Evolutionary conservation across 1,140 invertebrate species (phyloP).

Genomic region (Hesperophylax magnus): DNA sequence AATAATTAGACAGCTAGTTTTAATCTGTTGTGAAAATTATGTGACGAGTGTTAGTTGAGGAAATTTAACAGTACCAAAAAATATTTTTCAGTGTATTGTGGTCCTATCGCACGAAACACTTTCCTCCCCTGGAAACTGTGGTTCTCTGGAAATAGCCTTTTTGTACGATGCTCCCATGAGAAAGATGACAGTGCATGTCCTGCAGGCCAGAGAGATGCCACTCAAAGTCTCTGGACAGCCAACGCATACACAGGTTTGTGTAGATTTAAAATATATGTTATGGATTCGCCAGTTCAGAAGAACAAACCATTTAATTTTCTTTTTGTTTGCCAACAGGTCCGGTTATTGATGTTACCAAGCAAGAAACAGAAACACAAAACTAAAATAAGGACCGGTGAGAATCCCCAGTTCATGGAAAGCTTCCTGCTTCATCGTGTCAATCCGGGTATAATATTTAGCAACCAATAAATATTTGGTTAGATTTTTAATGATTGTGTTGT

Average conservation of each 20-base stretch:
- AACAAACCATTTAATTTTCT: too few relatives aligned
- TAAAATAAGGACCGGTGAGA: conserved; percentile 88
- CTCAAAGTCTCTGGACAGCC: conserved; percentile 80
- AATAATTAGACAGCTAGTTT: too few relatives aligned
- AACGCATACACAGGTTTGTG: conserved; percentile 81
- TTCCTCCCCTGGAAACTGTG: conserved; percentile 46
- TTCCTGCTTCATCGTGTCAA: conserved; percentile 93
- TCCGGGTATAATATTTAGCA: conserved; percentile 75
- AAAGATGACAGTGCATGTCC: conserved; percentile 91
- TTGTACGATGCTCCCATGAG: conserved; percentile 90
- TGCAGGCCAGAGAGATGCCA: conserved; percentile 89
- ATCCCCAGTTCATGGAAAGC: conserved; percentile 93
- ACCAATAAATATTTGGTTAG: too few relatives aligned
- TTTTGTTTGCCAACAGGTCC: too few relatives aligned
- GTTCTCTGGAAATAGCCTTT: conserved; percentile 84
- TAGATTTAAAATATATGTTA: background rate
- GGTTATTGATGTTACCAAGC: conserved; percentile 85
- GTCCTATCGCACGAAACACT: conserved; percentile 52
- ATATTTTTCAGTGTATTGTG: conserved; percentile 51
- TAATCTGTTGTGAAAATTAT: too few relatives aligned
- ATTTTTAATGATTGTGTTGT: too few relatives aligned
- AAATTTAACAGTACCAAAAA: too few relatives aligned
- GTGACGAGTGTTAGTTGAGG: too few relatives aligned
- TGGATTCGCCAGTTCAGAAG: too few relatives aligned
- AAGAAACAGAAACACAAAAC: conserved; percentile 96